Conservation (phyloP, 2,888 invertebrate species). For the Tribolium freemani region DNA sequence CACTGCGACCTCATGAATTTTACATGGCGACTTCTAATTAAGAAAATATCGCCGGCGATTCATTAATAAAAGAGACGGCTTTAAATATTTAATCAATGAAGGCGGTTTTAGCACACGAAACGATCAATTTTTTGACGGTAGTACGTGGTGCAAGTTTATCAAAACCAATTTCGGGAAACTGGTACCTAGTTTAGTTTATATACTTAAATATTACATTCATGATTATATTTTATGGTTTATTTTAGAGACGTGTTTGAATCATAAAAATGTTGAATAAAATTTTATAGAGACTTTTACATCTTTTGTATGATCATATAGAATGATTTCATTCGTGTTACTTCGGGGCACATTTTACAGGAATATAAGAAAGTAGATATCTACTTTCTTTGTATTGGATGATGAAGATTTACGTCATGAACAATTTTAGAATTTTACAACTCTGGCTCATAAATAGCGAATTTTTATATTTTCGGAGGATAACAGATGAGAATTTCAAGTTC, state of each 20-base stretch:
- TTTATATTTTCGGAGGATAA: conserved; percentile 17
- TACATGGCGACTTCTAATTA: conserved; percentile 1
- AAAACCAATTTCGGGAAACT: background rate
- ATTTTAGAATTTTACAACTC: conserved; percentile 27
- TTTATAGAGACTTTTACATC: conserved; percentile 40
- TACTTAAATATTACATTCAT: conserved; percentile 24
- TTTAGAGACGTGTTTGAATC: conserved; percentile 31
- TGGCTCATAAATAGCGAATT: conserved; percentile 24
- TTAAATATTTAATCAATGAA: background rate
- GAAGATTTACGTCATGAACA: conserved; percentile 27
- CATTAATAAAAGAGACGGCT: background rate
- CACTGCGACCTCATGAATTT: conserved; percentile 5
- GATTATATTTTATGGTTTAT: conserved; percentile 30
- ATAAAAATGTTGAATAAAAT: conserved; percentile 43
- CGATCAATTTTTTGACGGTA: background rate
- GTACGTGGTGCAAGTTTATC: background rate
- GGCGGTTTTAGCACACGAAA: background rate
- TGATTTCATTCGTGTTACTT: conserved; percentile 35
- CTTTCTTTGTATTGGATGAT: conserved; percentile 20
- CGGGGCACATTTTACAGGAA: conserved; percentile 24
- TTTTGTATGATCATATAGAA: conserved; percentile 34
- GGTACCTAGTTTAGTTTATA: background rate
- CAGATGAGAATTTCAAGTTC: conserved; percentile 13
- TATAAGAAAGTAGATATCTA: conserved; percentile 25
- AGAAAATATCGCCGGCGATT: conserved; percentile 2